These are phyloP conservation scores for Eupithecia insigniata DNA, from an alignment of 2,888 invertebrate genomes.

Conservation along the genomic window DNA sequence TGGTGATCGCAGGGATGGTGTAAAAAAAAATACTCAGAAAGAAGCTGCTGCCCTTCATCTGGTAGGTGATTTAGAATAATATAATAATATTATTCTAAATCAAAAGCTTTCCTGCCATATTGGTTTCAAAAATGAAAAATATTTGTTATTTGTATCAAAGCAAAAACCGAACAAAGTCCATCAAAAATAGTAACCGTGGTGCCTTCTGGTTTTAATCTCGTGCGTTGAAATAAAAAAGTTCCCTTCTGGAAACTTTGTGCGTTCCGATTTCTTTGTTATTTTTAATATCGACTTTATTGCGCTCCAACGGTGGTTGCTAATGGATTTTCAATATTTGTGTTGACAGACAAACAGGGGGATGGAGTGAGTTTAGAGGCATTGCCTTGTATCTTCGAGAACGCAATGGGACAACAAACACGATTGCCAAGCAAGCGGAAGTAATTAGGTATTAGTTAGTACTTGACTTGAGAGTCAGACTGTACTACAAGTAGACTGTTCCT, in stretches of 20 bases:
- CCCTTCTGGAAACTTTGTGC: conserved; percentile 63
- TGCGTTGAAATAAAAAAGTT: conserved; percentile 62
- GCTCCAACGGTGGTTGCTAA: conserved; percentile 74
- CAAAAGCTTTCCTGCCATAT: neutral
- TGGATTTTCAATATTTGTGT: conserved; percentile 83
- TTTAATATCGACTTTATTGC: conserved; percentile 77
- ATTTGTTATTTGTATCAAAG: neutral
- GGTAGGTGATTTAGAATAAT: too few species aligned
- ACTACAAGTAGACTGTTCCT: neutral
- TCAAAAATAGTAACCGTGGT: conserved; percentile 26
- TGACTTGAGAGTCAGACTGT: neutral
- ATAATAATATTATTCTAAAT: too few species aligned
- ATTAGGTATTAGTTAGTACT: neutral
- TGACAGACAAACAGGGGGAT: conserved; percentile 77
- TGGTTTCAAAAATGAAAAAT: neutral
- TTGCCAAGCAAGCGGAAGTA: neutral
- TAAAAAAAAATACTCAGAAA: too few species aligned
- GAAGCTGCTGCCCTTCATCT: too few species aligned
- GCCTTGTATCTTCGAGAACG: conserved; percentile 28
- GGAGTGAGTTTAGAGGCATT: conserved; percentile 65
- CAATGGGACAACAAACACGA: conserved; percentile 1
- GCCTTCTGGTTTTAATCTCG: conserved; percentile 46
- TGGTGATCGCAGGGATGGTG: too few species aligned
- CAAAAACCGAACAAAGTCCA: conserved; percentile 12
- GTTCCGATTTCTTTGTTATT: conserved; percentile 74